Base-by-base conservation (phyloP, 2,797 vertebrate species). In the Prionace glauca region DNA sequence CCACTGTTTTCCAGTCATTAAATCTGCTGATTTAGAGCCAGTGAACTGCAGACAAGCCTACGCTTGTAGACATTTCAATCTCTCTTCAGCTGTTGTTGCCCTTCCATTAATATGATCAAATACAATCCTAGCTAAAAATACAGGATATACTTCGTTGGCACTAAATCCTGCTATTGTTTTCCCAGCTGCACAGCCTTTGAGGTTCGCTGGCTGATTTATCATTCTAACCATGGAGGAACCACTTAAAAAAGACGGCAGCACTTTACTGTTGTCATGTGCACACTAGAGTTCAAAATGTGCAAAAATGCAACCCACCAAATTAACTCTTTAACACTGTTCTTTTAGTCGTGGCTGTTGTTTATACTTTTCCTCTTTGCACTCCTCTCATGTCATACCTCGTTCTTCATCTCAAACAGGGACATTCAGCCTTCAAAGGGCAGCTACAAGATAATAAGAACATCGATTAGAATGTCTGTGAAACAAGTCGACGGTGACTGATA, bases 111-210 rank as follows among this genome's bases (percentile, higher is more conserved):
- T 95, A 95, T 95, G 71, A 95, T 95, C 67, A 95, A 95, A 95
- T 95, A n/a, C 71, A 95, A n/a, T 69, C 29, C 45, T 32, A 45
- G 45, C 71, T 95, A 95, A 95, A 95, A 77, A 77, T 95, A 95
- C 93, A 95, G 93, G 93, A 95, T 95, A 16, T 77, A 50, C 45
- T 77, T 71, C 45, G 77, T 56, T 95, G 93, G 93, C 93, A 95
- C 71, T 95, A 77, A 95, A 95, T n/a, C 72, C 45, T 95, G 71
- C 93, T 77, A 95, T 95, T 95, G 93, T 95, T 95, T 95, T 95
- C 93, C 93, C 93, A 95, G 93, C 93, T 95, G 93, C 93, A 77
- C 18, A 36, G 71, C 26, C 93, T 74, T 77, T 95, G 71, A 95
- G 41, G 93, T 77, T 77, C 32, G 45, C 69, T 95, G 29, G 69